Conservation (phyloP, 2,888 invertebrate genomes). For the Acholoe squamosa region DNA sequence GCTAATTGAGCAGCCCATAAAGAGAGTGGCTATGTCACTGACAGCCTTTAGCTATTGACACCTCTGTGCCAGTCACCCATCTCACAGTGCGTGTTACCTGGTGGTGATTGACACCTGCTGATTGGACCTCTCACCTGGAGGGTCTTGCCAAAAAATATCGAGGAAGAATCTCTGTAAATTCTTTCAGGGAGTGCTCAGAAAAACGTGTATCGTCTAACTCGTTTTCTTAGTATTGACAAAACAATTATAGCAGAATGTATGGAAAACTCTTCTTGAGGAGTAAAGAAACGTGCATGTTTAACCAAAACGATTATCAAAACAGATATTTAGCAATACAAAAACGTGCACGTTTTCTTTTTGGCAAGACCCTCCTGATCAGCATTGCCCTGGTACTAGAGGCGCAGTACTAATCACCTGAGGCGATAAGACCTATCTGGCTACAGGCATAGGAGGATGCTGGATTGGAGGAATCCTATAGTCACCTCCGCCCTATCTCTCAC, state of each 20-base stretch:
- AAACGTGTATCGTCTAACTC: too few relatives aligned
- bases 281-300: too few relatives aligned
- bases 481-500: neutral
- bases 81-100: neutral
- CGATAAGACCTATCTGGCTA: neutral
- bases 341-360: too few relatives aligned
- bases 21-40: neutral
- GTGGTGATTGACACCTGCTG: neutral
- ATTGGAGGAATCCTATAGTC: neutral
- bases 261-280: too few relatives aligned
- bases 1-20: neutral
- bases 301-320: too few relatives aligned
- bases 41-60: slow-evolving; percentile 33
- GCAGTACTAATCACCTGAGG: neutral
- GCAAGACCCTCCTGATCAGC: too few relatives aligned
- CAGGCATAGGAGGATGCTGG: neutral
- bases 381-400: neutral
- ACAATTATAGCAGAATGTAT: too few relatives aligned
- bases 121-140: neutral
- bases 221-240: too few relatives aligned
- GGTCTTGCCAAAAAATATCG: too few relatives aligned
- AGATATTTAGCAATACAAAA: too few relatives aligned
- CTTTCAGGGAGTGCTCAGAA: too few relatives aligned
- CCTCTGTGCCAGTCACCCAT: neutral
- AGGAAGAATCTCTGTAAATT: too few relatives aligned